Base-by-base conservation (phyloP, 2,113 vertebrate species). In the Leptodactylus fuscus region DNA sequence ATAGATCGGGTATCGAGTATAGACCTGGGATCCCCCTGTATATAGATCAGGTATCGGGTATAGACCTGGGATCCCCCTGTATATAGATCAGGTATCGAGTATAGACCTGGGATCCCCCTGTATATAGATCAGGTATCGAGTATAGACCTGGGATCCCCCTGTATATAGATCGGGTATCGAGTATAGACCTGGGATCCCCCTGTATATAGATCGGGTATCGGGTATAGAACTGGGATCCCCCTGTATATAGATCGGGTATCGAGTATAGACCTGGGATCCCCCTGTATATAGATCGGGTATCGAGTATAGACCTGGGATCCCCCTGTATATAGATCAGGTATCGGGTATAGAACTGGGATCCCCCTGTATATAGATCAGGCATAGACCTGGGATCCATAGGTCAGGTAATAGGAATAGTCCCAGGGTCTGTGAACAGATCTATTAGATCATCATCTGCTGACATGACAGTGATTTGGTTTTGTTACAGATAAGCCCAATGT, bases 401-500 rank as follows among this genome's bases (percentile, higher is more conserved):
- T 18, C 18, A 18, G 3, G 0, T 20, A 6, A 53, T 53, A 20
- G 18, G 49, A 6, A 53, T 53, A 18, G 15, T 4, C 18, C 18
- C 18, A 2, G 53, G 20, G 7, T 55, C 53, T n/a, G n/a, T n/a
- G 16, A 1, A 58, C 18, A 9, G 58, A 60, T 60, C 58, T n/a
- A n/a, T n/a, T n/a, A 29, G 24, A 62, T 62, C 9, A 12, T 13
- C 2, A 24, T 11, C 24, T 29, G 1, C 24, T 27, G 58, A 62
- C 13, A 11, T 77, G 15, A 51, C 5, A 10, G 46, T 75, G 73
- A 15, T 29, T n/a, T 11, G 12, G 0, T 16, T 34, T 24, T n/a
- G 32, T 32, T 87, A 75, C 92, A 99, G 97, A 99, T 44, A 99
- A 98, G 87, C 97, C 97, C 0, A 89, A 53, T 0, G 87, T 88